phyloP scores from a whole-genome alignment of 2,113 vertebrate species.

The Chloropsis hardwickii region DNA sequence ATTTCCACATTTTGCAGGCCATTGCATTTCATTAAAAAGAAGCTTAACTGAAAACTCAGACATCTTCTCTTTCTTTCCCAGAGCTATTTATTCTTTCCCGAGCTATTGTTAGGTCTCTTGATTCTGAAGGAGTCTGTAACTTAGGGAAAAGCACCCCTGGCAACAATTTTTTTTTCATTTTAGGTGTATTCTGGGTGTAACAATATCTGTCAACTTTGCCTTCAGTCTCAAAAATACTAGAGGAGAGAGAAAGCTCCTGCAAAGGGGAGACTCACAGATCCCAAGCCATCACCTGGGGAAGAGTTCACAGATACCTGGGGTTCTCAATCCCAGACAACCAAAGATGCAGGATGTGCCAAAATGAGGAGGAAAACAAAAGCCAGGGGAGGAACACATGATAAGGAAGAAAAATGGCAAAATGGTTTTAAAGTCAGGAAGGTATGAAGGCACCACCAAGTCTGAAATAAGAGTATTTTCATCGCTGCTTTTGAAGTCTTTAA shows the following conservation, averaged over 20 bases:
- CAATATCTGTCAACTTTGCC: not conserved
- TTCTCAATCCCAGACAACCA: not conserved
- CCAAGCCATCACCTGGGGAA: not conserved
- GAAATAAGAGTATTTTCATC: not conserved
- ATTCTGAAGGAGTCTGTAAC: not conserved
- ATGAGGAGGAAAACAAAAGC: not conserved
- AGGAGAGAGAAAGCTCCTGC: not conserved
- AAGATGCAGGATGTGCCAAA: not conserved
- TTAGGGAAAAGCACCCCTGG: not conserved
- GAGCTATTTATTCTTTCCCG: not conserved
- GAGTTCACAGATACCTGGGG: no score
- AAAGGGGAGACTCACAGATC: not conserved
- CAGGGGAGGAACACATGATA: rapidly evolving
- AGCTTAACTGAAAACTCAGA: not conserved
- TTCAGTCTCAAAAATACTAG: not conserved
- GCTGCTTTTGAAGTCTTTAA: not conserved
- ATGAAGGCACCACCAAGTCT: not conserved
- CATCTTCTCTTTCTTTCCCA: not conserved
- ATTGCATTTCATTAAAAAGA: not conserved
- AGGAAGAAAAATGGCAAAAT: not conserved
- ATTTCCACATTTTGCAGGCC: not conserved
- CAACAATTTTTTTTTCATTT: not conserved
- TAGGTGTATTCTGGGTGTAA: not conserved
- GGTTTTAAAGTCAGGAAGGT: not conserved
- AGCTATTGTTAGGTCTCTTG: not conserved